phyloP scores from a whole-genome alignment of 2,113 vertebrate species.

The Nycticryphes semicollaris region DNA sequence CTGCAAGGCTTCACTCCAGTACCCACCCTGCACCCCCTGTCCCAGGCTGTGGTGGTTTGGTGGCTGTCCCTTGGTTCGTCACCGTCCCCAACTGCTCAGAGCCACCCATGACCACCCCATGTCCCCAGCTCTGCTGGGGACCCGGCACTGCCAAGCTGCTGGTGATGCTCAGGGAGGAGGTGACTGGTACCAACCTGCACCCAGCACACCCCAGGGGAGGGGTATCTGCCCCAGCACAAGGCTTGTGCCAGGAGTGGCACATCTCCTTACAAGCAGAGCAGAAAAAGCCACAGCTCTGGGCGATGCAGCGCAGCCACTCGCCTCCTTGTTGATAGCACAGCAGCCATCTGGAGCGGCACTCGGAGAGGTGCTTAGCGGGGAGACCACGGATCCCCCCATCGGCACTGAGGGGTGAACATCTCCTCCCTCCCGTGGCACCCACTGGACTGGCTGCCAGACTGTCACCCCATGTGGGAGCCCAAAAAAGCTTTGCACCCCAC shows the following conservation, averaged over 20 bases:
- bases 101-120: fast-evolving
- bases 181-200: background rate
- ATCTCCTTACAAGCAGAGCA: background rate
- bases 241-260: background rate
- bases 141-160: fast-evolving
- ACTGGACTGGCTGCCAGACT: background rate
- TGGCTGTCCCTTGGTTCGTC: fast-evolving
- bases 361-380: fast-evolving
- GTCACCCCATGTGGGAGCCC: background rate
- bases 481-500: background rate
- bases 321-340: background rate
- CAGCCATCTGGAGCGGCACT: background rate
- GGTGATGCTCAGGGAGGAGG: background rate
- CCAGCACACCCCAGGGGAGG: fast-evolving
- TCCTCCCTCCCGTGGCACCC: background rate
- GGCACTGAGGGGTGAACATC: background rate
- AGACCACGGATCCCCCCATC: background rate
- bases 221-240: background rate
- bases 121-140: fast-evolving
- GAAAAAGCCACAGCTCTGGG: background rate
- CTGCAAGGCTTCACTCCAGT: background rate
- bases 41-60: fast-evolving
- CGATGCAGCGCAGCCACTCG: fast-evolving
- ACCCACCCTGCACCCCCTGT: background rate
- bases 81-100: fast-evolving